These are phyloP conservation scores for Colletes collaris DNA, from an alignment of 2,888 invertebrate species.

Conservation along the genomic window DNA sequence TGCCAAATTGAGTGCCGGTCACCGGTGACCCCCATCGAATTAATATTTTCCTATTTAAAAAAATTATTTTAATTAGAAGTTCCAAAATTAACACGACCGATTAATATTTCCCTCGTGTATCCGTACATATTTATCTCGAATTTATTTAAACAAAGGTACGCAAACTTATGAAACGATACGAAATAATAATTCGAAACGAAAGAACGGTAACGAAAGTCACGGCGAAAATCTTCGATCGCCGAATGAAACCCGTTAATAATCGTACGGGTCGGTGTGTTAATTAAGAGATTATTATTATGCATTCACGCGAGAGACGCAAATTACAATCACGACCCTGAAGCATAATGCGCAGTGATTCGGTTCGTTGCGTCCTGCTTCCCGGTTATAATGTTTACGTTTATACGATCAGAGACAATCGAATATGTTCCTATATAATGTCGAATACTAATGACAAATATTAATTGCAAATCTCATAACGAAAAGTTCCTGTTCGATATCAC, in stretches of 20 bases:
- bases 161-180: no score
- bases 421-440: constrained; percentile 25
- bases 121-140: no score
- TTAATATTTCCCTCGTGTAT: no score
- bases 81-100: no score
- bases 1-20: no score
- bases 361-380: constrained; percentile 71
- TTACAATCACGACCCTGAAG: constrained; percentile 76
- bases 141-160: no score
- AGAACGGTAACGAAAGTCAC: no score
- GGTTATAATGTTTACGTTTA: constrained; percentile 67
- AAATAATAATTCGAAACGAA: no score
- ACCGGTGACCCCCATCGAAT: no score
- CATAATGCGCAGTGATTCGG: constrained; percentile 77
- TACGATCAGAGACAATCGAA: constrained; percentile 22
- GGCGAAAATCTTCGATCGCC: not conserved
- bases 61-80: no score
- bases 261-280: constrained; percentile 54
- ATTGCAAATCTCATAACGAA: not conserved
- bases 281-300: constrained; percentile 75
- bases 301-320: constrained; percentile 78
- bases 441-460: constrained; percentile 29
- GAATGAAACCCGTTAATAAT: constrained; percentile 29
- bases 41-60: no score
- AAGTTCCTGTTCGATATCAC: no score